These are phyloP conservation scores for Chrosomus eos DNA, from an alignment of 2,797 vertebrate species.

Conservation along the genomic window DNA sequence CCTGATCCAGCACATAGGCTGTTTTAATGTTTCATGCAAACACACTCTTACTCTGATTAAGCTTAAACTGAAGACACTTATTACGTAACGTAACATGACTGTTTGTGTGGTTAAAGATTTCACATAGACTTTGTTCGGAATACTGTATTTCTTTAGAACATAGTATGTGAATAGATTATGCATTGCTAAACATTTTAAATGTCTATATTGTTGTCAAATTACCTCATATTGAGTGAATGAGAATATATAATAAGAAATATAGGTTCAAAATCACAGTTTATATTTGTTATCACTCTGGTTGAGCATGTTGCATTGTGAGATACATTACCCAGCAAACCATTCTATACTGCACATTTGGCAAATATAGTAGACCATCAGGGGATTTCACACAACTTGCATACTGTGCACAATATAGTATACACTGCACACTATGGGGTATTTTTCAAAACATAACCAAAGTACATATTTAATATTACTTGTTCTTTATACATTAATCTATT, in stretches of 20 bases:
- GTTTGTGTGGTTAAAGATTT: slow-evolving; percentile 7
- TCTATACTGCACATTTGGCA: not conserved
- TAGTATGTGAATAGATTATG: not conserved
- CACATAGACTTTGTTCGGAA: not conserved
- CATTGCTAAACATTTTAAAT: not conserved
- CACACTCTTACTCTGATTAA: slow-evolving; percentile 26
- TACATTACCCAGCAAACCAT: not conserved
- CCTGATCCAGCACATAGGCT: slow-evolving; percentile 23
- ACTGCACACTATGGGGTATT: not conserved
- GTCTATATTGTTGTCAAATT: not conserved
- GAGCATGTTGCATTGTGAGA: not conserved
- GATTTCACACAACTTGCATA: not conserved
- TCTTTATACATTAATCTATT: not conserved
- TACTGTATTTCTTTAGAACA: not conserved
- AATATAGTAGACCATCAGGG: not conserved
- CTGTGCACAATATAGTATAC: not conserved
- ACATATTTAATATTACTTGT: not conserved
- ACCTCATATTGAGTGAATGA: not conserved
- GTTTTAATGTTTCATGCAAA: slow-evolving; percentile 41
- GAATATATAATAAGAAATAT: not conserved
- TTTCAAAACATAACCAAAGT: not conserved
- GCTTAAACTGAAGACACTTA: slow-evolving; percentile 40
- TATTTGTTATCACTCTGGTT: not conserved
- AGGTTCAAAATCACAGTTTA: not conserved
- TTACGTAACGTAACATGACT: slow-evolving; percentile 32